phyloP scores from a whole-genome alignment of 2,797 vertebrate genomes.

The Typhlichthys subterraneus region DNA sequence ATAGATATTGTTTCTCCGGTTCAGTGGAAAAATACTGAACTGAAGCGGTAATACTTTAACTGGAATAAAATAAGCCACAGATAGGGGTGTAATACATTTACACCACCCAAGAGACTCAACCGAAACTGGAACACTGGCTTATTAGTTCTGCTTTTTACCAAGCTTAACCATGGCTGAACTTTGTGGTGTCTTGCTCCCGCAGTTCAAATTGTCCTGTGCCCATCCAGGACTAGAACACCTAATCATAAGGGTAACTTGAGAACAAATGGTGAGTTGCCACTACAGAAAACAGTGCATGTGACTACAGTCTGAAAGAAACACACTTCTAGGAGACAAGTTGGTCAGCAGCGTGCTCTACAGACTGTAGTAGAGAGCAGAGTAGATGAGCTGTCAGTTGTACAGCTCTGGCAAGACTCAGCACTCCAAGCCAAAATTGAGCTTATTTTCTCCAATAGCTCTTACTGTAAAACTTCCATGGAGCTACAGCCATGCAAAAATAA shows the following conservation, averaged over 20 bases:
- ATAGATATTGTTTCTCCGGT: slow-evolving; percentile 37
- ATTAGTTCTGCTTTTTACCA: slow-evolving; percentile 13
- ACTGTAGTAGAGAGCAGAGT: slow-evolving; percentile 25
- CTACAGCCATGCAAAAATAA: slow-evolving; percentile 49
- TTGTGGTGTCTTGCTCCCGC: background rate
- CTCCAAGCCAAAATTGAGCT: slow-evolving; percentile 46
- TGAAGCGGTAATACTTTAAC: slow-evolving; percentile 35
- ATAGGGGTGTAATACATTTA: slow-evolving; percentile 55
- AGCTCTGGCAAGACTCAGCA: slow-evolving; percentile 65
- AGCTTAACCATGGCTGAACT: slow-evolving; percentile 24
- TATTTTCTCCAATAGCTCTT: slow-evolving; percentile 56
- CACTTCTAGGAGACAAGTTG: slow-evolving; percentile 17
- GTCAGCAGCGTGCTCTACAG: slow-evolving; percentile 23
- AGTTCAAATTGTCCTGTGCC: background rate
- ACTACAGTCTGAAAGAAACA: slow-evolving; percentile 24
- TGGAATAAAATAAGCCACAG: slow-evolving; percentile 28
- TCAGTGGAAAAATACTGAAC: slow-evolving; percentile 43
- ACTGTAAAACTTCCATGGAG: slow-evolving; percentile 60
- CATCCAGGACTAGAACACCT: slow-evolving; percentile 21
- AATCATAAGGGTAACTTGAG: slow-evolving; percentile 23
- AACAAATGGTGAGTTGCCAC: slow-evolving; percentile 23
- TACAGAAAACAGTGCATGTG: slow-evolving; percentile 28
- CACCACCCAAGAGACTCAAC: slow-evolving; percentile 50
- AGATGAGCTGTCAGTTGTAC: slow-evolving; percentile 39
- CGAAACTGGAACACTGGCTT: slow-evolving; percentile 37